A percentile compares a stretch with the other conserved stretches of the same genome.
These are phyloP conservation scores for Anoplolepis gracilipes DNA, from an alignment of 1,140 invertebrate genomes.

Conservation along the genomic window DNA sequence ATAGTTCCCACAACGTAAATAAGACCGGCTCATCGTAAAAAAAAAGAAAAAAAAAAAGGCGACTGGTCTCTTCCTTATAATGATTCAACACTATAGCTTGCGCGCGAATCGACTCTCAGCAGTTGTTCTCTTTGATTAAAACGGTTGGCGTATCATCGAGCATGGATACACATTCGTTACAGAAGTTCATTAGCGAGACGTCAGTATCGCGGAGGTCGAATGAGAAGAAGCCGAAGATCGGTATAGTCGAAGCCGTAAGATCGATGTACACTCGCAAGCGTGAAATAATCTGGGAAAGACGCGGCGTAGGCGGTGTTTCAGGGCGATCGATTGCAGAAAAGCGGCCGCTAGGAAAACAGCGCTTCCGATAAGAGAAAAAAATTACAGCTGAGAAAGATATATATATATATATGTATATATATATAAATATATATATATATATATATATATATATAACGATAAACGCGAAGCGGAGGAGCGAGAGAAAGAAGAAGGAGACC, in stretches of 20 bases:
- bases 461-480: slow-evolving; percentile 11
- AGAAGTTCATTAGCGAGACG: background rate
- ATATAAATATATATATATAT: too few relatives aligned
- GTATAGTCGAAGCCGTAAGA: slow-evolving; percentile 17
- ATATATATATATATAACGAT: too few relatives aligned
- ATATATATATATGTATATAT: too few relatives aligned
- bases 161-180: background rate
- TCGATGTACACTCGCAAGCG: background rate
- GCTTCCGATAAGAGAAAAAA: slow-evolving; percentile 21
- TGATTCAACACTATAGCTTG: too few relatives aligned
- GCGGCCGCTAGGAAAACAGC: slow-evolving; percentile 47
- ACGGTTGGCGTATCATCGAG: background rate
- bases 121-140: background rate
- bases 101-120: background rate
- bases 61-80: too few relatives aligned
- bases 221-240: background rate
- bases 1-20: too few relatives aligned
- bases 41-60: too few relatives aligned
- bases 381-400: background rate
- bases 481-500: slow-evolving; percentile 80
- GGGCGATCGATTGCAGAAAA: slow-evolving; percentile 45
- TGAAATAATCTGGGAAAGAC: slow-evolving; percentile 36
- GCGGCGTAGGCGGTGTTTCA: background rate
- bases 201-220: background rate
- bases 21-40: too few relatives aligned